Percentiles rank a stretch among this genome's conserved stretches.
phyloP scores from a whole-genome alignment of 2,113 vertebrate genomes.

The Chionomys nivalis region DNA sequence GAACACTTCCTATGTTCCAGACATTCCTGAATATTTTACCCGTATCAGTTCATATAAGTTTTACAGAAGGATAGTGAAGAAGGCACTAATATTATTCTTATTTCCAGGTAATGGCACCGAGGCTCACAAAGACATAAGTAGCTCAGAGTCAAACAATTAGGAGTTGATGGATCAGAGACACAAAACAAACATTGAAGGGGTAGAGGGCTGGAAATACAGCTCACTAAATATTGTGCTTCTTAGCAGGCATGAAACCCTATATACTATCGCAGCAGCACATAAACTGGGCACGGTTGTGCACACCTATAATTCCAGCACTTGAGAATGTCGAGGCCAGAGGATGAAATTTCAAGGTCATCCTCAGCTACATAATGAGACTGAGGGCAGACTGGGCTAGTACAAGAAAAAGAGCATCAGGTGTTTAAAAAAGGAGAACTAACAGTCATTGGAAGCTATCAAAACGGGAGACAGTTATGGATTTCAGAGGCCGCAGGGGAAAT shows the following conservation, averaged over 20 bases:
- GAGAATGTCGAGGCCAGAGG: not conserved
- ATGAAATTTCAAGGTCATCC: not conserved
- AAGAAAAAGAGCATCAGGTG: not conserved
- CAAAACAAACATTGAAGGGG: not conserved
- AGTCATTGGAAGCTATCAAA: not conserved
- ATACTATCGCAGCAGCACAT: no score
- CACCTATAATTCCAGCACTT: not conserved
- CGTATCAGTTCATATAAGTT: not conserved
- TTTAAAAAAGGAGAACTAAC: not conserved
- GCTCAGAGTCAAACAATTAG: conserved; percentile 4
- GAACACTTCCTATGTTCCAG: not conserved
- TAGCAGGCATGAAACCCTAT: not conserved
- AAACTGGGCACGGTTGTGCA: not conserved
- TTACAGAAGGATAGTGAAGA: conserved; percentile 17
- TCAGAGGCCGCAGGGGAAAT: not conserved
- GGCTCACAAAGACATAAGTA: not conserved
- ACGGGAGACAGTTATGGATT: not conserved
- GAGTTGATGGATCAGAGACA: not conserved
- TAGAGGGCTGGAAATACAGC: not conserved
- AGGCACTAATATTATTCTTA: conserved; percentile 5
- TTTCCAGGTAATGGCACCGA: conserved; percentile 8
- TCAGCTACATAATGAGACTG: not conserved
- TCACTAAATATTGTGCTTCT: not conserved
- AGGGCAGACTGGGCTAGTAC: not conserved
- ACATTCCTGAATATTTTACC: not conserved